A percentile compares a stretch with the other conserved stretches of the same genome.
phyloP scores from a whole-genome alignment of 2,888 invertebrate genomes.

The Caenorhabditis sinica region DNA sequence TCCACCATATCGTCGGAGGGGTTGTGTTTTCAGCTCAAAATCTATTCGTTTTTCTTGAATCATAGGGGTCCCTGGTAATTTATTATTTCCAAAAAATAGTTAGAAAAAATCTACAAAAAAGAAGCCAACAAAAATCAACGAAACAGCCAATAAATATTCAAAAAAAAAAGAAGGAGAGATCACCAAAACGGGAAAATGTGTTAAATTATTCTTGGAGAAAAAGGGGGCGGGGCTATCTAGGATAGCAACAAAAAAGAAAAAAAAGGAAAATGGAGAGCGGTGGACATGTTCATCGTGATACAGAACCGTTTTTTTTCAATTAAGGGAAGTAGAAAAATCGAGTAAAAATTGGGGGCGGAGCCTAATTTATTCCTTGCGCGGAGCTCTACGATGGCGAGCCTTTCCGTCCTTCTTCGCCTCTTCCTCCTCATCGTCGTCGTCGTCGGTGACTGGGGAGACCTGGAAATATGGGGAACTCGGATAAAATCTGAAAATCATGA shows the following conservation, averaged over 20 bases:
- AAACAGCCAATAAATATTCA: not conserved
- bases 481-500: no score
- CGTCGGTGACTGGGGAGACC: conserved; percentile 43
- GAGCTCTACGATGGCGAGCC: conserved; percentile 58
- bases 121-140: not conserved
- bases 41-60: no score
- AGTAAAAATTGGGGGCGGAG: not conserved
- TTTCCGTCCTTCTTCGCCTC: conserved; percentile 48
- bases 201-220: not conserved
- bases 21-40: no score
- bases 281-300: conserved; percentile 40
- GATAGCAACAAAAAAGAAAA: conserved; percentile 1
- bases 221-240: conserved; percentile 31
- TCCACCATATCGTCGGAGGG: no score
- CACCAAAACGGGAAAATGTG: conserved; percentile 29
- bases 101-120: not conserved
- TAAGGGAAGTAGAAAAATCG: not conserved
- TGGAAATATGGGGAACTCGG: conserved; percentile 1
- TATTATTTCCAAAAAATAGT: not conserved
- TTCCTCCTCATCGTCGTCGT: conserved; percentile 36
- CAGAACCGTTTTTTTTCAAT: conserved; percentile 44
- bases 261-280: not conserved
- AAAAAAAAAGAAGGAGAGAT: conserved; percentile 17
- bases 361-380: conserved; percentile 36
- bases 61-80: conserved; percentile 8